Evolutionary conservation across 1,140 invertebrate species (phyloP).

Genomic region (Euura saliciscinereae): DNA sequence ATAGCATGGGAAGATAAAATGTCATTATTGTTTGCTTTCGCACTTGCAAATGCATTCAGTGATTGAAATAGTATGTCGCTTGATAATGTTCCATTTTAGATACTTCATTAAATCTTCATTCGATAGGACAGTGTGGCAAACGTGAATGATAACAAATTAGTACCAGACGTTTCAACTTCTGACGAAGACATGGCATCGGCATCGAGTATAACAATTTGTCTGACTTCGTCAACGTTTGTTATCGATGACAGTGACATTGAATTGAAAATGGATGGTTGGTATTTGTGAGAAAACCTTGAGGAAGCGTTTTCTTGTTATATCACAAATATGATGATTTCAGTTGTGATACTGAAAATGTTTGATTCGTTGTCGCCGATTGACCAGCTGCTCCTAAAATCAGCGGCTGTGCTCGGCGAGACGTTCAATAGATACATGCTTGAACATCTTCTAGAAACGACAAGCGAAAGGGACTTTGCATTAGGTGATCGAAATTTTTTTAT

Average conservation of each 20-base stretch:
- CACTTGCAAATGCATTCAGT: not conserved
- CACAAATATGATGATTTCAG: conserved; percentile 41
- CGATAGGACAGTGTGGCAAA: not conserved
- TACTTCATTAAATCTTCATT: too few relatives aligned
- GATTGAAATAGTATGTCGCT: too few relatives aligned
- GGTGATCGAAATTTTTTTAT: conserved; percentile 40
- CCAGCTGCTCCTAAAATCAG: conserved; percentile 67
- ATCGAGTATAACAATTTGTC: conserved; percentile 35
- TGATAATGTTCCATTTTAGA: too few relatives aligned
- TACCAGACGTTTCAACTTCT: not conserved
- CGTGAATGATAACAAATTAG: not conserved
- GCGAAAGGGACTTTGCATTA: conserved; percentile 53
- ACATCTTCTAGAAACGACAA: conserved; percentile 57
- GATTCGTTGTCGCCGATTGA: conserved; percentile 65
- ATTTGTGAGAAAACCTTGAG: not conserved
- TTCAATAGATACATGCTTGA: conserved; percentile 64
- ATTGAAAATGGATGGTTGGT: conserved; percentile 50
- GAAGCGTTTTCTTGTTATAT: too few relatives aligned
- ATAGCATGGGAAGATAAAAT: not conserved
- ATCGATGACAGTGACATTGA: conserved; percentile 47
- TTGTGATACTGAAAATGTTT: conserved; percentile 64
- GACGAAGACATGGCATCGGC: not conserved
- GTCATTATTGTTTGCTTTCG: not conserved
- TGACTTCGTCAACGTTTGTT: conserved; percentile 34
- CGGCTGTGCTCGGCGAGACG: conserved; percentile 64